Conservation (phyloP, 2,888 invertebrate genomes). For the Drosophila falleni region DNA sequence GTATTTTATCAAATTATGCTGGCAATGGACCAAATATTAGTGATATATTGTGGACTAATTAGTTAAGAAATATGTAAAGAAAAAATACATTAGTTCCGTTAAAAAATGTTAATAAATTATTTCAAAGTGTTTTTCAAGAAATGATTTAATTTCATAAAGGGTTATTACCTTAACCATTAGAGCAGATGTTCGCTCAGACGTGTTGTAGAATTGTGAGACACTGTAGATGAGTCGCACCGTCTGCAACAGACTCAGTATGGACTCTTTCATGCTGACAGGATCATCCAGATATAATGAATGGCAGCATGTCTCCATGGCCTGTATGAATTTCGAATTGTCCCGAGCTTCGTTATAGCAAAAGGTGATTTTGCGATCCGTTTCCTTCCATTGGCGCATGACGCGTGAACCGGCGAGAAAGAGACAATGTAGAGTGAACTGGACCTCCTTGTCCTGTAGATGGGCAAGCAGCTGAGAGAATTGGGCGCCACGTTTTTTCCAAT, state of each 20-base stretch:
- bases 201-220: constrained; percentile 98
- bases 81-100: no score
- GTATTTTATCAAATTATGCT: no score
- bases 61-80: no score
- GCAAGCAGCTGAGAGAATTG: constrained; percentile 95
- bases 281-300: constrained; percentile 96
- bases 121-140: no score
- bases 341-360: constrained; percentile 98
- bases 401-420: constrained; percentile 92
- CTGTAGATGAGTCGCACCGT: constrained; percentile 97
- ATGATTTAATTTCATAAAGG: no score
- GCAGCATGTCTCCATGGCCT: constrained; percentile 97
- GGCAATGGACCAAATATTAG: no score
- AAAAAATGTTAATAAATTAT: no score
- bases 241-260: constrained; percentile 94
- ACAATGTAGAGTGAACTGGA: constrained; percentile 91
- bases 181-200: constrained; percentile 97
- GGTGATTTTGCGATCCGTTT: constrained; percentile 95
- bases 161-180: constrained; percentile 94
- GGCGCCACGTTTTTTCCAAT: constrained; percentile 98
- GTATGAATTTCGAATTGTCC: constrained; percentile 97
- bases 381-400: constrained; percentile 92
- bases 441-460: constrained; percentile 91
- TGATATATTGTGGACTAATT: no score
- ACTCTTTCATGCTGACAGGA: constrained; percentile 96